Conservation (phyloP, 2,888 invertebrate genomes). For the Tupiocoris notatus region DNA sequence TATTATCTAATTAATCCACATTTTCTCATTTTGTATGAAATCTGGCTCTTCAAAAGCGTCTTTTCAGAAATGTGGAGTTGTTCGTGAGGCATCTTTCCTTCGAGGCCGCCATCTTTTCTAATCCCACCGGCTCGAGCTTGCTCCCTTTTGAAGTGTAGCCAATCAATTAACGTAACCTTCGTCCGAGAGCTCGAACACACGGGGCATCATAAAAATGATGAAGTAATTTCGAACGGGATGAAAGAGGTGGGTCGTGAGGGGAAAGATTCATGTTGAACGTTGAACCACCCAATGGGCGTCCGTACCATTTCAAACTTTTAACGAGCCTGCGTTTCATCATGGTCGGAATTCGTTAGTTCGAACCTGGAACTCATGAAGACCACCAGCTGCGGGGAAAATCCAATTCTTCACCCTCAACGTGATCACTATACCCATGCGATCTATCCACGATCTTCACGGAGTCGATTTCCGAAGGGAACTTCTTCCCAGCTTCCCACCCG, state of each 20-base stretch:
- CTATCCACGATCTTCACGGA: not conserved
- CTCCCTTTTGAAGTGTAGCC: constrained; percentile 1
- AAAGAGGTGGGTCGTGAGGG: not conserved
- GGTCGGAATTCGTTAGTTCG: constrained; percentile 32
- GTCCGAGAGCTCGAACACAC: constrained; percentile 3
- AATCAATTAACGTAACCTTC: constrained; percentile 26
- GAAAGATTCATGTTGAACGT: not conserved
- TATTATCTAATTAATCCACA: too few relatives aligned
- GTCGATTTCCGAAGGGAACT: not conserved
- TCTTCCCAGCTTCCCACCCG: constrained; percentile 2
- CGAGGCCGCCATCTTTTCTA: not conserved
- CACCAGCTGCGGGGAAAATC: constrained; percentile 37
- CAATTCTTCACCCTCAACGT: constrained; percentile 21
- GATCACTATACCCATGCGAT: constrained; percentile 15
- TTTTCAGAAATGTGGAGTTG: too few relatives aligned
- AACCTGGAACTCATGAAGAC: constrained; percentile 13
- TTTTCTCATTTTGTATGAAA: too few relatives aligned
- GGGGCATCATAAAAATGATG: constrained; percentile 24
- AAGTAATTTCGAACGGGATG: constrained; percentile 34
- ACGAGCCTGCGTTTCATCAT: constrained; percentile 23
- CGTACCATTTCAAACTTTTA: not conserved
- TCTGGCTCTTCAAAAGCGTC: too few relatives aligned
- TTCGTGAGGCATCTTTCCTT: too few relatives aligned
- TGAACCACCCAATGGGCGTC: constrained; percentile 3
- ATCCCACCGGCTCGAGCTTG: not conserved